phyloP scores from a whole-genome alignment of 2,113 vertebrate genomes.

The Oncorhynchus nerka region DNA sequence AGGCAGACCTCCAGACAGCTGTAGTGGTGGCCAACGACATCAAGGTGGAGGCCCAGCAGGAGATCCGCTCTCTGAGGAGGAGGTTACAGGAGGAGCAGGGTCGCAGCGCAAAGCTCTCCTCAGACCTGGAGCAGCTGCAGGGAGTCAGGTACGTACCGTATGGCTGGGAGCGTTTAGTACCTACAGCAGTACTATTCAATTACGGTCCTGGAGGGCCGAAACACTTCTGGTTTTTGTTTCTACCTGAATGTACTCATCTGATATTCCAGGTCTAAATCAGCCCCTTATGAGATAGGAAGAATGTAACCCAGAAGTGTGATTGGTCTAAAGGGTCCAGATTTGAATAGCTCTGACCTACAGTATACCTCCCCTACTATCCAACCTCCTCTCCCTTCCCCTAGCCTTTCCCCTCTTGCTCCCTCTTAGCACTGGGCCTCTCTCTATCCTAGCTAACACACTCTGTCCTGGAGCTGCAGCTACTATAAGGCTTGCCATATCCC shows the following conservation, averaged over 20 bases:
- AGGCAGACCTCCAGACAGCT: slow-evolving; percentile 95
- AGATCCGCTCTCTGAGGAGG: slow-evolving; percentile 84
- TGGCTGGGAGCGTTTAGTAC: no score
- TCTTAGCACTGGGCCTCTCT: slow-evolving; percentile 46
- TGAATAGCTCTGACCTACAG: slow-evolving; percentile 23
- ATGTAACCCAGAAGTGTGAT: no score
- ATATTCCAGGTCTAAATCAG: no score
- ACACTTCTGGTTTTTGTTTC: no score
- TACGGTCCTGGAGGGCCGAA: no score
- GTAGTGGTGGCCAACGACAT: slow-evolving; percentile 98
- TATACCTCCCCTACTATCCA: slow-evolving; percentile 28
- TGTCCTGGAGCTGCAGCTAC: slow-evolving; percentile 38
- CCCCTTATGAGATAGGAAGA: no score
- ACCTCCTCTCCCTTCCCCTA: not conserved
- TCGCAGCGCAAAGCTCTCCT: slow-evolving; percentile 79
- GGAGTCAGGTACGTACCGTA: slow-evolving; percentile 78
- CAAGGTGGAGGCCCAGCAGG: slow-evolving; percentile 96
- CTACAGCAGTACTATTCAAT: no score
- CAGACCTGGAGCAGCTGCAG: slow-evolving; percentile 86
- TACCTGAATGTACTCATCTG: no score
- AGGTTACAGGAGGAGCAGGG: slow-evolving; percentile 92
- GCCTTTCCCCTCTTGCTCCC: not conserved
- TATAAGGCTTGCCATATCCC: slow-evolving; percentile 55
- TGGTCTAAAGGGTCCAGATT: no score
- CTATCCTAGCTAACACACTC: slow-evolving; percentile 38